Evolutionary conservation across 2,888 invertebrate species (phyloP).

Genomic region (Netelia melanura): DNA sequence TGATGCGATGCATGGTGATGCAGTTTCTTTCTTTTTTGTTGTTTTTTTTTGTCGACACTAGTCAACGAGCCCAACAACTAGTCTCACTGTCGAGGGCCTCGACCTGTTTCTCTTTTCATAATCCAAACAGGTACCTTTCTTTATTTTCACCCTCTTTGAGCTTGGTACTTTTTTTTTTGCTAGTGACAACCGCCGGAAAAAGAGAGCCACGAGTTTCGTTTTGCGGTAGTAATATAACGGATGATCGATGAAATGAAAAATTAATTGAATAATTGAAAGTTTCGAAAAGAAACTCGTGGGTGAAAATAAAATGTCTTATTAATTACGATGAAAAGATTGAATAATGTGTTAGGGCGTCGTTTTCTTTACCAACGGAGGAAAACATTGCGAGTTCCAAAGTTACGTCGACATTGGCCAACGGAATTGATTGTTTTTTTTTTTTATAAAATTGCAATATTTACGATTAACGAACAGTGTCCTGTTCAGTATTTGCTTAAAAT

Average conservation of each 20-base stretch:
- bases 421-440: no score
- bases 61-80: slow-evolving; percentile 41
- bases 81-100: slow-evolving; percentile 50
- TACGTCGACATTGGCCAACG: no score
- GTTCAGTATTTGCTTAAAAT: no score
- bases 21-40: slow-evolving; percentile 10
- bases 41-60: slow-evolving; percentile 32
- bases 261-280: not conserved
- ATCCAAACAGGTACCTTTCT: slow-evolving; percentile 40
- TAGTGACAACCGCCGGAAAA: not conserved
- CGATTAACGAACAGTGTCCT: no score
- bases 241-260: not conserved
- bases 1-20: slow-evolving; percentile 38
- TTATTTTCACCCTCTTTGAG: slow-evolving; percentile 36
- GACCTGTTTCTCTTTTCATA: slow-evolving; percentile 51
- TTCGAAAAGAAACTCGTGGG: no score
- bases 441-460: no score
- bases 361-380: no score
- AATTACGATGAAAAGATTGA: no score
- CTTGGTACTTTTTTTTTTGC: not conserved
- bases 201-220: not conserved
- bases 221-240: not conserved
- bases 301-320: no score
- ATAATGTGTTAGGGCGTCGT: no score
- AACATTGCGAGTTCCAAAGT: no score